Evolutionary conservation across 2,888 invertebrate genomes (phyloP).

Genomic region (Laothoe populi): DNA sequence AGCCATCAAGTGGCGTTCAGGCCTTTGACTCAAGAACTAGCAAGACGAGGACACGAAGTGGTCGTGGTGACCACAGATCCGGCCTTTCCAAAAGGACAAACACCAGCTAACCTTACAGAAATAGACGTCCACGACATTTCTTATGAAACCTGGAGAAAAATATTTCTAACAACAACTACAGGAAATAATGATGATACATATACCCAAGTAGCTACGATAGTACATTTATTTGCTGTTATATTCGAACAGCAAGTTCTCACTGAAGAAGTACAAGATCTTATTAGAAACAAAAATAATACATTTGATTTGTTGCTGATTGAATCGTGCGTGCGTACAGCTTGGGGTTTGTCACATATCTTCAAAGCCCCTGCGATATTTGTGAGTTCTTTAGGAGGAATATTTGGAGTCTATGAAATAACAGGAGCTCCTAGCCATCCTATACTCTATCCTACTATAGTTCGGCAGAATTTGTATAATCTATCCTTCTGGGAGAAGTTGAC

Average conservation of each 20-base stretch:
- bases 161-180: neutral
- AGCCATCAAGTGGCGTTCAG: constrained; percentile 76
- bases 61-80: constrained; percentile 70
- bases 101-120: constrained; percentile 64
- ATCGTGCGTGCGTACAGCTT: constrained; percentile 36
- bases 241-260: constrained; percentile 33
- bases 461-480: constrained; percentile 43
- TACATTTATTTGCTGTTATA: constrained; percentile 27
- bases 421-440: constrained; percentile 51
- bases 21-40: constrained; percentile 64
- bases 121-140: constrained; percentile 61
- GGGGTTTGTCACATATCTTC: constrained; percentile 39
- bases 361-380: constrained; percentile 51
- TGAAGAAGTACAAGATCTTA: constrained; percentile 37
- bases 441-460: constrained; percentile 42
- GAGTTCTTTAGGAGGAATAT: constrained; percentile 48
- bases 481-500: constrained; percentile 49
- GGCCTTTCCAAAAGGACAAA: constrained; percentile 47
- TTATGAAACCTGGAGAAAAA: constrained; percentile 42
- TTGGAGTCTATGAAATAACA: constrained; percentile 38
- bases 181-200: constrained; percentile 31
- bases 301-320: constrained; percentile 51
- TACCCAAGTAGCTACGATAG: constrained; percentile 26
- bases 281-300: constrained; percentile 34
- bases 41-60: constrained; percentile 71